phyloP scores from a whole-genome alignment of 2,797 vertebrate species.

The Botia kubotai region DNA sequence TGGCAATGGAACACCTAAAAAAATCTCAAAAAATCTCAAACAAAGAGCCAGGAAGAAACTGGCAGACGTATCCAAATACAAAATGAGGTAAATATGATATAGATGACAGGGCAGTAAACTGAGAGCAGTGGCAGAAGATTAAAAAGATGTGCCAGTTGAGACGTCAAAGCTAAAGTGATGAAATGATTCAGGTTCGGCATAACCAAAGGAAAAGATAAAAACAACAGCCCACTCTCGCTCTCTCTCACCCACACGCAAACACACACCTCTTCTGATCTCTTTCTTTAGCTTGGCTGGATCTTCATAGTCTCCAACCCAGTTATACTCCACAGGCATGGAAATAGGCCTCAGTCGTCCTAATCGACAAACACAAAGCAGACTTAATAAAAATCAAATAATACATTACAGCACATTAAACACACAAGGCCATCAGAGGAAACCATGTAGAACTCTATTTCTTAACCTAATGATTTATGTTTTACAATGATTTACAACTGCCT shows the following conservation, averaged over 20 bases:
- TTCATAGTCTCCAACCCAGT: slow-evolving; percentile 98
- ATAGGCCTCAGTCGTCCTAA: slow-evolving; percentile 96
- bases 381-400: slow-evolving; percentile 53
- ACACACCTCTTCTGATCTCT: slow-evolving; percentile 91
- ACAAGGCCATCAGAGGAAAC: neutral
- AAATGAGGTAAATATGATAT: slow-evolving; percentile 23
- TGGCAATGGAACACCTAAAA: slow-evolving; percentile 75
- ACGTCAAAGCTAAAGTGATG: slow-evolving; percentile 38
- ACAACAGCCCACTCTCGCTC: slow-evolving; percentile 51
- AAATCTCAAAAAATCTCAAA: slow-evolving; percentile 66
- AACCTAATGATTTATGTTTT: too few relatives aligned
- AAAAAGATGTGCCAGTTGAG: slow-evolving; percentile 25
- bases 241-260: slow-evolving; percentile 68
- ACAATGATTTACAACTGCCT: too few relatives aligned
- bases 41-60: slow-evolving; percentile 51
- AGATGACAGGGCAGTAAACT: slow-evolving; percentile 35
- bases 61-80: slow-evolving; percentile 28
- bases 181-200: slow-evolving; percentile 24
- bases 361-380: slow-evolving; percentile 55
- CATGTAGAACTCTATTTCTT: neutral
- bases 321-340: slow-evolving; percentile 99
- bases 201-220: slow-evolving; percentile 30
- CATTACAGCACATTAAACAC: slow-evolving; percentile 11
- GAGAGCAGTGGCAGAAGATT: slow-evolving; percentile 42
- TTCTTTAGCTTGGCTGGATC: slow-evolving; percentile 96